Base-by-base conservation (phyloP, 2,113 vertebrate genomes). In the Hassar affinis region DNA sequence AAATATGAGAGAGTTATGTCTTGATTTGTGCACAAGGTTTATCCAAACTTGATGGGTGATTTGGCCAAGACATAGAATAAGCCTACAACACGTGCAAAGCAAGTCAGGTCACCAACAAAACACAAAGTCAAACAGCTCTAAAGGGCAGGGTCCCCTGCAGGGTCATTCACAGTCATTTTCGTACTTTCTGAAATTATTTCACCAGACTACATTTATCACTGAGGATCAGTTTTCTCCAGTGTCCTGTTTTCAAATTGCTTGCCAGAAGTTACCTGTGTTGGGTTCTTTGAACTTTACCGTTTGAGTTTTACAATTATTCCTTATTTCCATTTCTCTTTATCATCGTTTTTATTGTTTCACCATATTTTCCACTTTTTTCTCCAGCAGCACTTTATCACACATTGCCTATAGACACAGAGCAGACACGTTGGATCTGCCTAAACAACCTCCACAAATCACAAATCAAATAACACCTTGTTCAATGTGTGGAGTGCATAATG, bases 111-210 rank as follows among this genome's bases (percentile, higher is more conserved):
- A 80, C 38, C 42, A 22, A 56, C 68, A 82, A 80, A 81, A 74
- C 45, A 49, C 72, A 86, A 33, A 59, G 52, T 47, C 54, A 52
- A 66, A 66, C 30, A 66, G n/a, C 35, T 25, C 45, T 49, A 66
- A 72, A 30, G 7, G 7, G 49, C n/a, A n/a, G n/a, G n/a, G n/a
- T n/a, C 68, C 17, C 6, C 59, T 61, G 75, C 62, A 79, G 62
- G 62, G 51, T 80, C 66, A 42, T 17, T 82, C 66, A 69, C 75
- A 86, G 42, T 80, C 56, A 49, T 88, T 91, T 90, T 88, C 47
- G 61, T 81, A 12, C 68, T 81, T 85, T 87, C 81, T 82, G 1
- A 56, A 85, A 81, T 72, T 49, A 35, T 83, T 87, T 81, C 47
- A 78, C 68, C 81, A 86, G 78, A 80, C 69, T 18, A 25, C 68